phyloP scores from a whole-genome alignment of 2,888 invertebrate genomes.

The Baccha elongata region DNA sequence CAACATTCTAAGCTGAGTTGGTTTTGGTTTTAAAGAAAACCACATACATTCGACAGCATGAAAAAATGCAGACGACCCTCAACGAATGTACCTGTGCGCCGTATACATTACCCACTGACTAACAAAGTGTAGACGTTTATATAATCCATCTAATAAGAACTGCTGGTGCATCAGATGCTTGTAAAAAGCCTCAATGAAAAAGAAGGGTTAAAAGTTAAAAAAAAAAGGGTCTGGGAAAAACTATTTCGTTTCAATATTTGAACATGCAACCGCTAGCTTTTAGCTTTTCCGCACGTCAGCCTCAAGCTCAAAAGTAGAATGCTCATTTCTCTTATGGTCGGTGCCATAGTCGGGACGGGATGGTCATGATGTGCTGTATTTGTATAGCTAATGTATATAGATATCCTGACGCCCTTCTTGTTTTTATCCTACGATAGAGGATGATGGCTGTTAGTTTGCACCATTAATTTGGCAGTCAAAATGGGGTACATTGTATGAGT shows the following conservation, averaged over 20 bases:
- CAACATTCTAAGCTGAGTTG: background rate
- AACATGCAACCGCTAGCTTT: conserved; percentile 65
- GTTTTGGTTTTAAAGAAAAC: conserved; percentile 24
- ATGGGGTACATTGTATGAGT: background rate
- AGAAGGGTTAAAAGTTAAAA: background rate
- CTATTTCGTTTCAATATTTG: conserved; percentile 68
- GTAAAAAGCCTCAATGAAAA: conserved; percentile 26
- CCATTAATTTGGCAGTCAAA: conserved; percentile 41
- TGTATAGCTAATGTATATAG: too few relatives aligned
- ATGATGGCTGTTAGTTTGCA: conserved; percentile 48
- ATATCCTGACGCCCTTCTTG: conserved; percentile 32
- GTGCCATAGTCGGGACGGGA: background rate
- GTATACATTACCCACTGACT: conserved; percentile 16
- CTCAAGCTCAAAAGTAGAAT: conserved; percentile 44
- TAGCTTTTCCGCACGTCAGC: conserved; percentile 65
- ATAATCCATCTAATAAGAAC: conserved; percentile 54
- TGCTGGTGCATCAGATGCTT: conserved; percentile 18
- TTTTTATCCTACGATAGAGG: conserved; percentile 25
- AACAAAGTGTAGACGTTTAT: conserved; percentile 42
- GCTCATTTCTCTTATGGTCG: conserved; percentile 49
- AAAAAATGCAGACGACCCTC: background rate
- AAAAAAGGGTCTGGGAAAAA: conserved; percentile 23
- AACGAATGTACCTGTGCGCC: conserved; percentile 1
- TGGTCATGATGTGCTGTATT: conserved; percentile 21
- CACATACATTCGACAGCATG: conserved; percentile 32